Evolutionary conservation across 2,888 invertebrate species (phyloP), one percentile per base, ranked within the genome.

Genomic region (Seira ritae): DNA sequence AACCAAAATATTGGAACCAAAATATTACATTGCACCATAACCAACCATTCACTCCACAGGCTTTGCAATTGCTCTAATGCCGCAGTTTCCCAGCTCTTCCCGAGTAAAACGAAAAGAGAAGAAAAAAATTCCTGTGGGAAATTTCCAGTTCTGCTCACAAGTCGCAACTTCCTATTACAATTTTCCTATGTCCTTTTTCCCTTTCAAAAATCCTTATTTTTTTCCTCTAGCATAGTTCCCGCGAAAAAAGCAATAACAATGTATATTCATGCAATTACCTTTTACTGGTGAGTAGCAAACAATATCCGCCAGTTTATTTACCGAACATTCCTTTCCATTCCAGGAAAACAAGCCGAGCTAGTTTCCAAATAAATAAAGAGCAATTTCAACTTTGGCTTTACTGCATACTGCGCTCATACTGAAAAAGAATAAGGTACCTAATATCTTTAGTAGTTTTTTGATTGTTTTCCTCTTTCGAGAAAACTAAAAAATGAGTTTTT

Each of bases 91-190:
- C 15, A 50, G 50, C 20, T 12, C 8, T 66, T 66, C 17, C 22
- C 60, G 19, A 60, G 66, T 8, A 50, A n/a, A 50, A 15, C 3
- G 15, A 50, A 50, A 50, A 46, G 24, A 71, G 46, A 73, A 74
- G 84, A 87, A 81, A 74, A 85, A 87, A 81, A 87, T 84, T 87
- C 87, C 87, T 86, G 80, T 84, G 87, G 87, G 87, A 87, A 87
- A 87, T 87, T 87, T 87, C 79, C 67, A 55, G 72, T 66, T 50
- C 50, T 50, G 50, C 50, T 50, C 50, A 15, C 50, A 69, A 24
- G 31, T 70, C 50, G 1, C 50, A 69, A 24, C 31, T 70, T 74
- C 72, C 55, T 42, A 65, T 65, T 77, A 80, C 37, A 69, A 68
- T 55, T 67, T 78, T 65, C 73, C 50, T 50, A 75, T 75, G 46